Conservation (phyloP, 2,797 vertebrate genomes). For the Tokudaia tokunoshimensis region DNA sequence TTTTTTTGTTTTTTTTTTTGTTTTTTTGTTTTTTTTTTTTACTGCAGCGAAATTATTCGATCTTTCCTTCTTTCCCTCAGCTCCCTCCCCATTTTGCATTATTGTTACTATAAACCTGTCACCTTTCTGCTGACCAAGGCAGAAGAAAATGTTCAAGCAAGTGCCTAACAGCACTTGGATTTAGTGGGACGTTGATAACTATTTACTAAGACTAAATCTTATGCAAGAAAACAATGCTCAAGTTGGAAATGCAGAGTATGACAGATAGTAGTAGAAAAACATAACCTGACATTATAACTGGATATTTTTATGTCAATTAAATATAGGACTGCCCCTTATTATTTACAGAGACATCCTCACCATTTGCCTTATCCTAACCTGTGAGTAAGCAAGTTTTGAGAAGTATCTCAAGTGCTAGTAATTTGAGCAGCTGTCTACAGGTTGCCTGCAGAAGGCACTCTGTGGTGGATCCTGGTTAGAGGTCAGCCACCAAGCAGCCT, state of each 20-base stretch:
- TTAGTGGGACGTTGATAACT: background rate
- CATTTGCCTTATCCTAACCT: background rate
- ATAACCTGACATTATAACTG: conserved; percentile 24
- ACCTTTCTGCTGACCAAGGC: background rate
- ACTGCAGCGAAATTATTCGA: background rate
- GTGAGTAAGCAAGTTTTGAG: background rate
- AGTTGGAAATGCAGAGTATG: background rate
- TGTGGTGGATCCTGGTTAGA: background rate
- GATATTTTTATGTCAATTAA: conserved; percentile 40
- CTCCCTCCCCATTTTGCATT: background rate
- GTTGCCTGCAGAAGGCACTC: background rate
- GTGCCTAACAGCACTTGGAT: background rate
- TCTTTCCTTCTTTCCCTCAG: background rate
- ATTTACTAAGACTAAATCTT: background rate
- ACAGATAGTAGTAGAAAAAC: background rate
- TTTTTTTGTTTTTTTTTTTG: background rate
- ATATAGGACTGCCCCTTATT: background rate
- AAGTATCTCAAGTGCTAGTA: background rate
- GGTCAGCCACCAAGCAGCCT: background rate
- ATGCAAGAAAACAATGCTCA: background rate
- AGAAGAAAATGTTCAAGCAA: background rate
- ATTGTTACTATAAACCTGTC: background rate
- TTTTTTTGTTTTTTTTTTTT: background rate
- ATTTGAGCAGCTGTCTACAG: background rate
- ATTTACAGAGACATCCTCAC: conserved; percentile 38